These are phyloP conservation scores for Ophiothrix spiculata DNA, from an alignment of 35 echinoderm and acorn worm genomes.

Conservation along the genomic window DNA sequence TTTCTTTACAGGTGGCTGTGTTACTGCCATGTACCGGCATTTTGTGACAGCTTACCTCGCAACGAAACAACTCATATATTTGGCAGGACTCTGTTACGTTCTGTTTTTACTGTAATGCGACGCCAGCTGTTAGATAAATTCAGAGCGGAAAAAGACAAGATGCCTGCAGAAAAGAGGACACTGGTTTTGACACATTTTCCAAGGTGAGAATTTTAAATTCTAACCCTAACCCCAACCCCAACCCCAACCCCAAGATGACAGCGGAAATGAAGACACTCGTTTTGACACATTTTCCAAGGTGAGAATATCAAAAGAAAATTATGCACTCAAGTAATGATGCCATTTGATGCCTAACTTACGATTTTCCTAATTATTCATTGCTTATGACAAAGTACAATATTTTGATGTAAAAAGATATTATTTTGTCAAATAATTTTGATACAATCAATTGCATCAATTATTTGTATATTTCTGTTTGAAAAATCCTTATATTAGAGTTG, in stretches of 20 bases:
- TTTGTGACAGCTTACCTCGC: constrained; percentile 88
- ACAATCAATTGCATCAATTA: too few relatives aligned
- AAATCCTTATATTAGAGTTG: too few relatives aligned
- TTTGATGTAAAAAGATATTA: too few relatives aligned
- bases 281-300: constrained; percentile 98
- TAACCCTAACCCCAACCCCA: too few relatives aligned
- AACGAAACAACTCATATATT: constrained; percentile 96
- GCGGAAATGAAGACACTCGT: constrained; percentile 92
- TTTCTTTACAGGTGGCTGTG: constrained; percentile 67
- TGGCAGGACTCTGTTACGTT: constrained; percentile 79
- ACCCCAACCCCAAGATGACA: constrained; percentile 91
- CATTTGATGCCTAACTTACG: too few relatives aligned
- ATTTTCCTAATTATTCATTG: too few relatives aligned
- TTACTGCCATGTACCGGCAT: constrained; percentile 85
- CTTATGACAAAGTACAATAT: too few relatives aligned
- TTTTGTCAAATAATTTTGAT: too few relatives aligned
- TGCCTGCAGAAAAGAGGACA: constrained; percentile 95
- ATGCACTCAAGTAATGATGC: too few relatives aligned
- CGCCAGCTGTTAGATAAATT: constrained; percentile 92
- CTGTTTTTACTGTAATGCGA: constrained; percentile 82
- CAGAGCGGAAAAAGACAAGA: constrained; percentile 90
- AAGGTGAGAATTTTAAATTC: constrained; percentile 31
- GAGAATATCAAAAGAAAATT: neutral
- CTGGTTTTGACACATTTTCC: constrained; percentile 96
- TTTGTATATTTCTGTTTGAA: too few relatives aligned